Evolutionary conservation across 2,888 invertebrate species (phyloP).

Genomic region (Vandiemenella viatica): DNA sequence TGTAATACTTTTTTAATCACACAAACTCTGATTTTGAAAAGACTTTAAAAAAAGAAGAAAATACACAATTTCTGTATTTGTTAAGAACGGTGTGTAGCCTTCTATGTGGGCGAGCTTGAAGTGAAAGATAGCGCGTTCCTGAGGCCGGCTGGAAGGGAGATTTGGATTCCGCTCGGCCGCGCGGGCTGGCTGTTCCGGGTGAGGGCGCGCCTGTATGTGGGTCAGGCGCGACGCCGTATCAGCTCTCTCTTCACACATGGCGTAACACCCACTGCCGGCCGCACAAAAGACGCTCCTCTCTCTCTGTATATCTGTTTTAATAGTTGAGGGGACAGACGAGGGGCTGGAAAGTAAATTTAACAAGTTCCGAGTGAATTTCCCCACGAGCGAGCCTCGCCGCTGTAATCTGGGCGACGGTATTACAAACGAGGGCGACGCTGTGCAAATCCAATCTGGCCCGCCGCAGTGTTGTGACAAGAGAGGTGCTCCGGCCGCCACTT

Average conservation of each 20-base stretch:
- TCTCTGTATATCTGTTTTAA: neutral
- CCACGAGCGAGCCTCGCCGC: too few species aligned
- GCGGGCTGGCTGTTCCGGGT: neutral
- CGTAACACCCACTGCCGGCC: neutral
- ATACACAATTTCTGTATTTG: too few species aligned
- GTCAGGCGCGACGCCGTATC: neutral
- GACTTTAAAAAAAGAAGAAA: too few species aligned
- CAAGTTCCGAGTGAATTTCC: constrained; percentile 20
- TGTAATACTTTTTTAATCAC: too few species aligned
- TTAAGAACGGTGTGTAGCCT: too few species aligned
- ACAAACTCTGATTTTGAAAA: too few species aligned
- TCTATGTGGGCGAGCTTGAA: too few species aligned
- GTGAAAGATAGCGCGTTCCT: neutral
- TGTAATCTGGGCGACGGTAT: neutral
- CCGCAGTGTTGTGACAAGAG: neutral
- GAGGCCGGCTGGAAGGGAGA: neutral
- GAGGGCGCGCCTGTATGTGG: neutral
- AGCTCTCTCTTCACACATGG: neutral
- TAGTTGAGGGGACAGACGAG: neutral
- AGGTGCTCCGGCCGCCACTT: neutral
- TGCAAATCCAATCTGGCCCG: constrained; percentile 10
- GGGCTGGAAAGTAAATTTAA: constrained; percentile 12
- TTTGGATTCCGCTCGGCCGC: neutral
- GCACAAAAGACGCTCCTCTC: neutral
- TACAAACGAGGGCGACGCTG: neutral